A percentile compares a stretch with the other conserved stretches of the same genome.
Evolutionary conservation across 2,113 vertebrate species (phyloP).

Genomic region (Melanerpes formicivorus): DNA sequence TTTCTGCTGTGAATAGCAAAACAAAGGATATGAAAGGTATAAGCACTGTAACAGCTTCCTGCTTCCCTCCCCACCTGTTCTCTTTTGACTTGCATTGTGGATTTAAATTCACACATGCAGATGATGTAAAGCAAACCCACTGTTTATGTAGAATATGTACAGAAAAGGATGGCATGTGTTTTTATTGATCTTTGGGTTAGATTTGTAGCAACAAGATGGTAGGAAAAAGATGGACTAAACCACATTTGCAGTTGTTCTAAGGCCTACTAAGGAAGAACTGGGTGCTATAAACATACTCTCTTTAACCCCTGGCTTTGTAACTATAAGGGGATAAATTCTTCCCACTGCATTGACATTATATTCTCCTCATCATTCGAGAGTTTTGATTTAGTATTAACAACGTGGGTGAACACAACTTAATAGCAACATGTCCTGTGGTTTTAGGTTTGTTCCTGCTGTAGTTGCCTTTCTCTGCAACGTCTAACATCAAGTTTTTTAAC

Average conservation of each 20-base stretch:
- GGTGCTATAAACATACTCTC: accelerated
- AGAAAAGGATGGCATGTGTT: background rate
- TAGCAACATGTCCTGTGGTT: background rate
- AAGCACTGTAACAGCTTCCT: background rate
- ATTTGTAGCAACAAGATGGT: background rate
- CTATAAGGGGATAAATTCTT: background rate
- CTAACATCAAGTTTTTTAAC: background rate
- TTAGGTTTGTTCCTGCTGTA: background rate
- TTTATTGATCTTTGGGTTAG: background rate
- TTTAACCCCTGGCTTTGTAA: background rate
- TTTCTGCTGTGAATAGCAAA: background rate
- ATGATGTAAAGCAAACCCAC: background rate
- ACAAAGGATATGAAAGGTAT: background rate
- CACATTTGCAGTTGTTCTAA: background rate
- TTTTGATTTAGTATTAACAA: background rate
- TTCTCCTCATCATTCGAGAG: background rate
- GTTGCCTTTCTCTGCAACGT: background rate
- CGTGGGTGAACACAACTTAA: background rate
- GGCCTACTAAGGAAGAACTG: background rate
- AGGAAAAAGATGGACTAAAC: background rate
- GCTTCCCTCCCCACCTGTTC: background rate
- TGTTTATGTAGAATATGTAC: background rate
- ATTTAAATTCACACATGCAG: background rate
- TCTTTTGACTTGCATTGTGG: background rate
- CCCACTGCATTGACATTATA: background rate